Conservation (phyloP, 92 coral and sea anemone genomes). For the Actinostola sp. region DNA sequence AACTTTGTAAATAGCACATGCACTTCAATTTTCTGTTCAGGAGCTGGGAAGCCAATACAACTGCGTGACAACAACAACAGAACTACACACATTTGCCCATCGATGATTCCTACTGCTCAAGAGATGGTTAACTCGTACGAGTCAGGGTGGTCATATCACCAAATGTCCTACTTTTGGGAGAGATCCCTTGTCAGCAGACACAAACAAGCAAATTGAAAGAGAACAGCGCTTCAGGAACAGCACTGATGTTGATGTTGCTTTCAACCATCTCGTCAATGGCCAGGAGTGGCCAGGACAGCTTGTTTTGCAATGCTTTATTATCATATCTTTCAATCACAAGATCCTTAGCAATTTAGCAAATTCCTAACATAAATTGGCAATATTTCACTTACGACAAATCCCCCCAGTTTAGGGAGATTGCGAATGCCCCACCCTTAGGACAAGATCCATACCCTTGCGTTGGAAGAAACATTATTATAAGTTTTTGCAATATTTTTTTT, state of each 20-base stretch:
- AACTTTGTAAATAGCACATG: background rate
- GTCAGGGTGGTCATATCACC: constrained; percentile 14
- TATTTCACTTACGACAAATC: no score
- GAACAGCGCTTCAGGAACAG: constrained; percentile 15
- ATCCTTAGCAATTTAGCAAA: constrained; percentile 14
- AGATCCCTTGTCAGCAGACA: constrained; percentile 2
- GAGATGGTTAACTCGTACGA: constrained; percentile 8
- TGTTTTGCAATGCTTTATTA: background rate
- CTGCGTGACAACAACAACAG: constrained; percentile 16
- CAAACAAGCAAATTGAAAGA: constrained; percentile 6
- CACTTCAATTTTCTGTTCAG: constrained; percentile 1
- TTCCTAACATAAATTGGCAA: no score
- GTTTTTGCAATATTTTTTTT: no score
- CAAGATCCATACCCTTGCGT: no score
- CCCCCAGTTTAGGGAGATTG: no score
- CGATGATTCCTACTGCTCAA: constrained; percentile 8
- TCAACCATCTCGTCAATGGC: constrained; percentile 13
- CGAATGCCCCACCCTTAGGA: no score
- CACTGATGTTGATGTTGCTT: constrained; percentile 11
- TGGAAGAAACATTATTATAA: no score
- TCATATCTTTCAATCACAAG: background rate
- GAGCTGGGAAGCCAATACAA: constrained; percentile 1
- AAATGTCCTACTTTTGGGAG: constrained; percentile 13
- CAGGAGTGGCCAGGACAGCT: constrained; percentile 16
- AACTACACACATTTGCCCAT: constrained; percentile 9